Percentiles rank a stretch among this genome's conserved stretches.
phyloP scores from a whole-genome alignment of 1,140 invertebrate genomes.

The Polypedilum vanderplanki region DNA sequence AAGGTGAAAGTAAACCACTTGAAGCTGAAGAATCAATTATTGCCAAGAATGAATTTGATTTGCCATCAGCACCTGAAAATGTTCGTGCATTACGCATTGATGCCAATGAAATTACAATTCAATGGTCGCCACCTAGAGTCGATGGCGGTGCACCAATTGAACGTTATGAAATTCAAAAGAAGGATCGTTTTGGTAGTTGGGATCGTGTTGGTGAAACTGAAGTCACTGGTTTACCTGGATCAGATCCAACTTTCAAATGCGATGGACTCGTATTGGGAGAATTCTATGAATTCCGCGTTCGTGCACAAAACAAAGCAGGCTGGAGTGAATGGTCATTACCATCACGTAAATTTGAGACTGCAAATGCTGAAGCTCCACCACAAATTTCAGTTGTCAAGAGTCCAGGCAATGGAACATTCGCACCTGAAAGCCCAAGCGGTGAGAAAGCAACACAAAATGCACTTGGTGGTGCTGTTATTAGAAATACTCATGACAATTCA shows the following conservation, averaged over 20 bases:
- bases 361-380: constrained; percentile 29
- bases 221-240: background rate
- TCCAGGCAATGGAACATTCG: background rate
- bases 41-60: constrained; percentile 95
- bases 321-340: constrained; percentile 81
- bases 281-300: constrained; percentile 83
- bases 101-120: constrained; percentile 86
- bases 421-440: background rate
- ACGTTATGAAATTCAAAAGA: constrained; percentile 84
- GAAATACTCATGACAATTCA: constrained; percentile 7
- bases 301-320: constrained; percentile 88
- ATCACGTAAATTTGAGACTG: constrained; percentile 82
- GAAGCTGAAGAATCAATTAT: constrained; percentile 75
- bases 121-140: constrained; percentile 70
- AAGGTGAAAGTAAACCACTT: constrained; percentile 94
- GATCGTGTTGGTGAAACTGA: constrained; percentile 71
- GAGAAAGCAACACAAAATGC: background rate
- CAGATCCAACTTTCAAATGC: constrained; percentile 23
- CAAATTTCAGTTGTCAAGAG: background rate
- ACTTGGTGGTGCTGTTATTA: background rate
- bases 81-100: constrained; percentile 92
- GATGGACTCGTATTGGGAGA: constrained; percentile 81
- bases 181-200: constrained; percentile 91
- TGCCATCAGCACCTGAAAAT: constrained; percentile 87
- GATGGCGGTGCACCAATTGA: constrained; percentile 84